Conservation (phyloP, 2,888 invertebrate species). For the Melikaiella ostensackeni region DNA sequence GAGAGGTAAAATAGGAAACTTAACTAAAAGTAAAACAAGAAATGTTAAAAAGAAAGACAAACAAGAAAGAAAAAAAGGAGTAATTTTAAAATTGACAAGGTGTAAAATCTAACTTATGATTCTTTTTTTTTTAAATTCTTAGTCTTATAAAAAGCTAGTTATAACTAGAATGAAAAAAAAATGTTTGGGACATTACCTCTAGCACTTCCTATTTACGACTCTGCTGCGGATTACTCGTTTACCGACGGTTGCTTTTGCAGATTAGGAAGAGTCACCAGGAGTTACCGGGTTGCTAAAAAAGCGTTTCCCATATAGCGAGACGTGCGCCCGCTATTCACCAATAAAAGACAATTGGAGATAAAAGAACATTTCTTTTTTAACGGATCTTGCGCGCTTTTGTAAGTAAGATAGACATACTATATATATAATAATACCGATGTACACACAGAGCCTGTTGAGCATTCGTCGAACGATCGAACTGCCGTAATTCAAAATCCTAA, state of each 20-base stretch:
- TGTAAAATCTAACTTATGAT: not conserved
- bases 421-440: constrained; percentile 66
- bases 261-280: constrained; percentile 59
- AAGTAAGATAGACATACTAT: constrained; percentile 57
- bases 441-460: constrained; percentile 75
- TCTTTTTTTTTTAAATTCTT: not conserved
- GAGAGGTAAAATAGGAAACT: not conserved
- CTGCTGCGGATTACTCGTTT: constrained; percentile 36
- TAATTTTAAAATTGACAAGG: not conserved
- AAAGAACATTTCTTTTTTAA: constrained; percentile 51
- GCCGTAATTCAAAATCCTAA: constrained; percentile 50
- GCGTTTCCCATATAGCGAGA: constrained; percentile 65
- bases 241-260: constrained; percentile 36
- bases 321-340: constrained; percentile 67
- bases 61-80: not conserved
- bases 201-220: constrained; percentile 38
- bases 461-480: constrained; percentile 71
- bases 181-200: constrained; percentile 35
- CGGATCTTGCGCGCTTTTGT: constrained; percentile 40
- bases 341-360: constrained; percentile 64
- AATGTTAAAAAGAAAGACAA: not conserved
- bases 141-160: constrained; percentile 24
- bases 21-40: constrained; percentile 3
- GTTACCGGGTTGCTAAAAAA: constrained; percentile 64
- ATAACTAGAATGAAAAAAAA: constrained; percentile 20